Conservation (phyloP, 2,888 invertebrate genomes). For the Pristionchus fissidentatus region DNA sequence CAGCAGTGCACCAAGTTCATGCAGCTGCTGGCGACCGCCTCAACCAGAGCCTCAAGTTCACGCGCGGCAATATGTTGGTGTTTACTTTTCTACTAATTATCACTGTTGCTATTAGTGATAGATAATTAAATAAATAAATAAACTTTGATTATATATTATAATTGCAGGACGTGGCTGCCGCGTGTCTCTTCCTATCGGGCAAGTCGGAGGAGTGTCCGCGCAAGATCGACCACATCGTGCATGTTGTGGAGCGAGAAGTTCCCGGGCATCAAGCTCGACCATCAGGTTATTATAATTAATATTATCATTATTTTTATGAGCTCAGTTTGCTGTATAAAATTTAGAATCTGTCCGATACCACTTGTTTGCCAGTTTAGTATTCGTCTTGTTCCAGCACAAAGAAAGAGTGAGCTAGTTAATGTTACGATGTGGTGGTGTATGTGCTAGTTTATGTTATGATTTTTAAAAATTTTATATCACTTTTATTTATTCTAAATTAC, state of each 20-base stretch:
- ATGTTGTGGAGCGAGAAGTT: slow-evolving; percentile 91
- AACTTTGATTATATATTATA: not conserved
- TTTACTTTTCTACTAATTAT: slow-evolving; percentile 61
- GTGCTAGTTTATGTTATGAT: not conserved
- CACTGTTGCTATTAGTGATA: not conserved
- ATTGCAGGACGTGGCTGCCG: slow-evolving; percentile 87
- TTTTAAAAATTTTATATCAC: not conserved
- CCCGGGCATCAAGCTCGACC: slow-evolving; percentile 62
- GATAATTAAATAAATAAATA: not conserved
- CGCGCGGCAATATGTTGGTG: slow-evolving; percentile 87
- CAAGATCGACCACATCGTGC: slow-evolving; percentile 96
- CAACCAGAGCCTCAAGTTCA: slow-evolving; percentile 62
- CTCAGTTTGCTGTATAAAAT: not conserved
- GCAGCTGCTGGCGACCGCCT: slow-evolving; percentile 97
- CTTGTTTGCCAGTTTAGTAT: too few relatives aligned
- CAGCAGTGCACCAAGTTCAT: slow-evolving; percentile 98
- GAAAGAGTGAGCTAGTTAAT: too few relatives aligned
- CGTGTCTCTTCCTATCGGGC: slow-evolving; percentile 94
- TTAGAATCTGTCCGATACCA: too few relatives aligned
- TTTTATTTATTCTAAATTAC: not conserved
- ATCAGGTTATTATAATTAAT: not conserved
- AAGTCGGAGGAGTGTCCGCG: slow-evolving; percentile 98
- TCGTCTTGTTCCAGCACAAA: too few relatives aligned
- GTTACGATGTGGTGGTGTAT: too few relatives aligned
- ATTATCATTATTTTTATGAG: slow-evolving; percentile 6